Percentiles rank a stretch among this genome's conserved stretches.
These are phyloP conservation scores for Pollicipes pollicipes DNA, from an alignment of 1,140 invertebrate species.

Conservation along the genomic window DNA sequence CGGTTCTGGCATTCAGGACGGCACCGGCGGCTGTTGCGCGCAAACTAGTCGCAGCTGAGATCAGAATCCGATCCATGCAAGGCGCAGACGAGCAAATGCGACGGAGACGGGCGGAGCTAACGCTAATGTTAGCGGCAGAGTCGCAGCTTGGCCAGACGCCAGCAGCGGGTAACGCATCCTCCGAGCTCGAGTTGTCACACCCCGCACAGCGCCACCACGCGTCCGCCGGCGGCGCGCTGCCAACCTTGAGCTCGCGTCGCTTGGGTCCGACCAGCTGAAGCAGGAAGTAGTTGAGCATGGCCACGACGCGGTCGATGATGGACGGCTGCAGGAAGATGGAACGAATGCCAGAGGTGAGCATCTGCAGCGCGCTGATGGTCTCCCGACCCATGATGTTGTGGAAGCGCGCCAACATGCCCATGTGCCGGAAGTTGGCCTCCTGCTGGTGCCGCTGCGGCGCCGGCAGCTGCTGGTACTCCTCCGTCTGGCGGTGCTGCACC, in stretches of 20 bases:
- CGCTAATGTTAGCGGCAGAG: too few relatives aligned
- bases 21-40: too few relatives aligned
- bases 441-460: constrained; percentile 56
- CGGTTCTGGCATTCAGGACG: too few relatives aligned
- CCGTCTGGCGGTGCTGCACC: not conserved
- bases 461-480: constrained; percentile 52
- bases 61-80: too few relatives aligned
- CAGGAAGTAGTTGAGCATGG: constrained; percentile 92
- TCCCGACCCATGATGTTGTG: constrained; percentile 81
- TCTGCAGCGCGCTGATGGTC: constrained; percentile 67
- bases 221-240: not conserved
- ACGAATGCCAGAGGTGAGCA: constrained; percentile 63
- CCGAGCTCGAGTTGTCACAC: not conserved
- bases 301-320: constrained; percentile 78
- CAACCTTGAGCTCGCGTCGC: constrained; percentile 66
- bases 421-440: constrained; percentile 50
- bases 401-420: constrained; percentile 66
- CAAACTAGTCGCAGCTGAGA: too few relatives aligned
- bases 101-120: too few relatives aligned
- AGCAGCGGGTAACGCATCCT: too few relatives aligned
- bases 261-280: constrained; percentile 71
- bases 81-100: too few relatives aligned
- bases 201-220: not conserved
- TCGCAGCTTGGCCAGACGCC: too few relatives aligned
- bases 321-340: constrained; percentile 66